phyloP scores from a whole-genome alignment of 2,113 vertebrate species.

The Oryzias curvinotus region DNA sequence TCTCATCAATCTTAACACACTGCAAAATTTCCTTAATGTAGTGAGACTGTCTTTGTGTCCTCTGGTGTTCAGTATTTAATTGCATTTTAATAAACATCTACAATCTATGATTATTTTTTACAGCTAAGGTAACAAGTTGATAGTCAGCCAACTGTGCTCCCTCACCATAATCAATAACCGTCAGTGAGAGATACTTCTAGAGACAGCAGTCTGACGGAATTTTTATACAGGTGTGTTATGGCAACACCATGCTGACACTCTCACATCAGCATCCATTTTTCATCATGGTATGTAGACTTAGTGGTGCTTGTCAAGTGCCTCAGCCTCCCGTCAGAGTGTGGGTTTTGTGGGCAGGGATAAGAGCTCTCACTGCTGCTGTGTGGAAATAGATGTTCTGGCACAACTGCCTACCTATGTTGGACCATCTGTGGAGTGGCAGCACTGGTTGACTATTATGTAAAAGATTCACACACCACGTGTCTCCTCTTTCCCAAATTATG shows the following conservation, averaged over 20 bases:
- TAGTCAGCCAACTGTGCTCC: slow-evolving; percentile 39
- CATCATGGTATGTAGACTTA: slow-evolving; percentile 64
- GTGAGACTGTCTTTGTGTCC: slow-evolving; percentile 12
- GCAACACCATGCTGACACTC: slow-evolving; percentile 59
- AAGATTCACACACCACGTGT: slow-evolving; percentile 57
- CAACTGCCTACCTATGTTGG: slow-evolving; percentile 69
- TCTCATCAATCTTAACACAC: too few relatives aligned
- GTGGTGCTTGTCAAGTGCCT: slow-evolving; percentile 66
- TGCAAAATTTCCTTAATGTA: too few relatives aligned
- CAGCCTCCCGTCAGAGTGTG: slow-evolving; percentile 69
- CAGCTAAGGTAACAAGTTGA: slow-evolving; percentile 48
- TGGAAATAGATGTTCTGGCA: slow-evolving; percentile 69
- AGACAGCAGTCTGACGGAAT: slow-evolving; percentile 31
- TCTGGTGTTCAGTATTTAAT: slow-evolving; percentile 55
- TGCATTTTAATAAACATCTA: slow-evolving; percentile 20
- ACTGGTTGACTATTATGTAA: slow-evolving; percentile 63
- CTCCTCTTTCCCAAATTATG: slow-evolving; percentile 43
- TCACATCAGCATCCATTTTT: slow-evolving; percentile 69
- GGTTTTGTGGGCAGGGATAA: slow-evolving; percentile 61
- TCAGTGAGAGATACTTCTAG: slow-evolving; percentile 32
- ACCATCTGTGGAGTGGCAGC: slow-evolving; percentile 66
- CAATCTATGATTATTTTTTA: slow-evolving; percentile 28
- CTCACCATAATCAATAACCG: slow-evolving; percentile 65
- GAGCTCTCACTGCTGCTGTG: slow-evolving; percentile 66
- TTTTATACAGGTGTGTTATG: slow-evolving; percentile 39